Evolutionary conservation across 2,797 vertebrate genomes (phyloP).

Genomic region (Tokudaia tokunoshimensis): DNA sequence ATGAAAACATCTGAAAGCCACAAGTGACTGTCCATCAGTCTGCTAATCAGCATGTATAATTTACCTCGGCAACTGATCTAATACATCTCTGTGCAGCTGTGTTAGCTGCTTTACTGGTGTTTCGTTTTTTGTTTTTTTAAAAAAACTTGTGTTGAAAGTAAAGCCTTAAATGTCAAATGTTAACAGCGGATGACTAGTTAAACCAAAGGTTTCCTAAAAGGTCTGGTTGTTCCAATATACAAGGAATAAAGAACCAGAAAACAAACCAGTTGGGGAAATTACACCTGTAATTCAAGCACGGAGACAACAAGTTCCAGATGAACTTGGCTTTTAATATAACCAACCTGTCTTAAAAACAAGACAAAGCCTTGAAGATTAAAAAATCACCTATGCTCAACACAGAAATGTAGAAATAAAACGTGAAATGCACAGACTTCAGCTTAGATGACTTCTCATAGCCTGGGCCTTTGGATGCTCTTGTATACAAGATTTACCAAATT

Average conservation of each 20-base stretch:
- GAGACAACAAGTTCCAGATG: background rate
- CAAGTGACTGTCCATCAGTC: background rate
- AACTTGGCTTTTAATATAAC: background rate
- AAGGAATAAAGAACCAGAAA: constrained; percentile 14
- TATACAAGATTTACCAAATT: background rate
- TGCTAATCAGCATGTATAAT: background rate
- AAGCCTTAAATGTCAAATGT: constrained; percentile 23
- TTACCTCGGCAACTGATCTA: constrained; percentile 8
- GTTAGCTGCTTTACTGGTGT: background rate
- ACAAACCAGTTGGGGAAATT: background rate
- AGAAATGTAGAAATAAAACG: background rate
- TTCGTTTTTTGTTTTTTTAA: too few relatives aligned
- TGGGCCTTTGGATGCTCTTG: background rate
- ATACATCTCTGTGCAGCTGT: background rate
- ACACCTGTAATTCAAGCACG: background rate
- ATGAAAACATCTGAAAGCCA: background rate
- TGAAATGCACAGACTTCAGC: background rate
- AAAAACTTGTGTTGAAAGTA: background rate
- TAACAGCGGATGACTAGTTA: background rate
- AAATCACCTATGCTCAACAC: background rate
- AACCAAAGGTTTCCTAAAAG: background rate
- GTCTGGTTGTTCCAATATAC: background rate
- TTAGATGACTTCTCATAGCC: background rate
- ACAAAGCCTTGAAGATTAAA: background rate
- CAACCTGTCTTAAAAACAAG: background rate